Percentiles rank a stretch among this genome's conserved stretches.
Conservation (phyloP, 64 coral and sea anemone genomes). For the Astreopora myriophthalma region DNA sequence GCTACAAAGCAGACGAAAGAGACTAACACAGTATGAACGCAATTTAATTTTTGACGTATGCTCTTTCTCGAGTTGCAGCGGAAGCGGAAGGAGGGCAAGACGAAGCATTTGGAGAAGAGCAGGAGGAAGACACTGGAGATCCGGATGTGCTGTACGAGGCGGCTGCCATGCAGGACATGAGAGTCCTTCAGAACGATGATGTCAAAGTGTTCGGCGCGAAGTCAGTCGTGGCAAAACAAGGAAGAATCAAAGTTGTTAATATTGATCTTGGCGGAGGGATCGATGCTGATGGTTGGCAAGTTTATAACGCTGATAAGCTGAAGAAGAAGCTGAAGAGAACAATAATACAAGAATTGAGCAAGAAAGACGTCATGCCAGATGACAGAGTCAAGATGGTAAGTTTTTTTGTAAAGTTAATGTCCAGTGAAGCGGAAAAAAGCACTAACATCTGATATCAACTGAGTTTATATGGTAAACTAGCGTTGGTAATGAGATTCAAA, state of each 20-base stretch:
- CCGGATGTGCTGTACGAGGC: conserved; percentile 75
- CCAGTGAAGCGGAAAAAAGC: too few relatives aligned
- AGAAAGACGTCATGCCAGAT: conserved; percentile 69
- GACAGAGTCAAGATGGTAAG: conserved; percentile 35
- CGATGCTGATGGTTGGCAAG: background rate
- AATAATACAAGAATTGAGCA: conserved; percentile 59
- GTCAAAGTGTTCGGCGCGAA: background rate
- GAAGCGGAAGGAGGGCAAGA: conserved; percentile 14
- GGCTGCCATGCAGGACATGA: conserved; percentile 60
- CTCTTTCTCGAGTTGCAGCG: background rate
- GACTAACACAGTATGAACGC: too few relatives aligned
- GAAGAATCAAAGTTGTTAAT: background rate
- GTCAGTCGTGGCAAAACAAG: background rate
- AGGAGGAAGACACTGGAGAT: conserved; percentile 30
- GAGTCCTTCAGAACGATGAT: conserved; percentile 72
- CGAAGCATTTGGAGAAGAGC: conserved; percentile 3
- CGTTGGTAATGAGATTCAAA: too few relatives aligned
- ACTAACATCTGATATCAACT: too few relatives aligned
- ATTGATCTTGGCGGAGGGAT: background rate
- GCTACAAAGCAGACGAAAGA: too few relatives aligned
- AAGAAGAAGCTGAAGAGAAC: conserved; percentile 31
- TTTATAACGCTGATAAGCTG: conserved; percentile 26
- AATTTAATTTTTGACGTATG: background rate
- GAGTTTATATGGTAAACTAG: too few relatives aligned
- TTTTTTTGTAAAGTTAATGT: background rate